Evolutionary conservation across 2,888 invertebrate genomes (phyloP).

Genomic region (Sympetrum striolatum): DNA sequence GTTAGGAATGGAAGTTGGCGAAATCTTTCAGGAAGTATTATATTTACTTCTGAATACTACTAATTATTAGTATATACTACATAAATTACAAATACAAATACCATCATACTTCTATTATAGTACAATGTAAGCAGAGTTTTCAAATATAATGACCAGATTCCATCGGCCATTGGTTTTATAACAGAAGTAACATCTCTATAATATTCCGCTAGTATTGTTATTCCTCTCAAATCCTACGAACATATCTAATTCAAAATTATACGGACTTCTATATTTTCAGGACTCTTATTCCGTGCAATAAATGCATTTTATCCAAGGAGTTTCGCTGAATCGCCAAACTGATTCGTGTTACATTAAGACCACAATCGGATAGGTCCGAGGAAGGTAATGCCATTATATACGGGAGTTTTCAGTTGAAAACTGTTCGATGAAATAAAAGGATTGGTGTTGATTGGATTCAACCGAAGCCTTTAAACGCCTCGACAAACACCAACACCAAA

Average conservation of each 20-base stretch:
- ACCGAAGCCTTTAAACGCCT: slow-evolving; percentile 42
- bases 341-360: slow-evolving; percentile 37
- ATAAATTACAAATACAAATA: no score
- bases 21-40: no score
- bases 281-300: slow-evolving; percentile 2
- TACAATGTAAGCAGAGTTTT: no score
- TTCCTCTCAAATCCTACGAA: no score
- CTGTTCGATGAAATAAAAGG: slow-evolving; percentile 42
- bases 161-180: no score
- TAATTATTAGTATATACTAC: no score
- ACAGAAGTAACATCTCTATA: no score
- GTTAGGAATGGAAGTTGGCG: no score
- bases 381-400: slow-evolving; percentile 38
- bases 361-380: slow-evolving; percentile 38
- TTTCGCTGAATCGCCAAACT: slow-evolving; percentile 37
- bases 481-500: slow-evolving; percentile 27
- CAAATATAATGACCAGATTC: no score
- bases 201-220: no score
- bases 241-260: not conserved
- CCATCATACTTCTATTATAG: no score
- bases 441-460: slow-evolving; percentile 41
- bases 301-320: slow-evolving; percentile 19
- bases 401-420: slow-evolving; percentile 43
- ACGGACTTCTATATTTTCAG: not conserved
- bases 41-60: no score